Evolutionary conservation across 2,888 invertebrate genomes (phyloP), one percentile per base, ranked within the genome.

Genomic region (Erynnis tages): DNA sequence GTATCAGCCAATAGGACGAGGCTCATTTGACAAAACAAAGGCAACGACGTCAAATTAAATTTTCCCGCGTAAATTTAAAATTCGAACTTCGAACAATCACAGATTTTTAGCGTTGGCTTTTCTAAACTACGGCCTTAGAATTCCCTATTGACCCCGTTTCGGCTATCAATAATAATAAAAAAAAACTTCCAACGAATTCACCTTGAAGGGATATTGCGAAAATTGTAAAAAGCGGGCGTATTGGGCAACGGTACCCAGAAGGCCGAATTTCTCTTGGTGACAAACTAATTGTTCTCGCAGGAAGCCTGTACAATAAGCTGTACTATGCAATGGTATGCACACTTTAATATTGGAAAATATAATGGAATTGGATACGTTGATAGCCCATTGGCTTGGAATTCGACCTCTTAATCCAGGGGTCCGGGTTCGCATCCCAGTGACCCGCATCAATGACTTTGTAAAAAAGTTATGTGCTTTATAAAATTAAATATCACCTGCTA

Each of bases 141-240:
- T 34, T 50, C 54, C 45, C 54, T 45, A 45, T 1, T 62, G 67
- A 67, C 67, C 66, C 60, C 62, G 67, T 60, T 68, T 61, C 62
- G 63, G 59, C 56, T 68, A 67, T 68, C 60, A 66, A 54, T 60
- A 48, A 59, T 59, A 63, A 25, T 58, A 67, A 68, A 71, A 69
- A 66, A 61, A 61, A 50, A 43, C 43, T 35, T 10, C 48, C 47
- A 69, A 68, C 73, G 70, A 72, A 73, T 67, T 81, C 70, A 75
- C 82, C 82, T 81, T 80, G 82, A 65, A 73, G 72, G 76, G 73
- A 67, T 61, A 66, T 82, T 83, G 81, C 82, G 75, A 76, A 76
- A 77, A 81, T 72, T 69, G 73, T 74, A 79, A 82, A 81, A 80
- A 73, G 73, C 73, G 57, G 63, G 60, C 60, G 14, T 30, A 19